Percentiles rank a stretch among this genome's conserved stretches.
These are phyloP conservation scores for Microtus obscurus DNA, from an alignment of 2,797 vertebrate species.

Conservation along the genomic window DNA sequence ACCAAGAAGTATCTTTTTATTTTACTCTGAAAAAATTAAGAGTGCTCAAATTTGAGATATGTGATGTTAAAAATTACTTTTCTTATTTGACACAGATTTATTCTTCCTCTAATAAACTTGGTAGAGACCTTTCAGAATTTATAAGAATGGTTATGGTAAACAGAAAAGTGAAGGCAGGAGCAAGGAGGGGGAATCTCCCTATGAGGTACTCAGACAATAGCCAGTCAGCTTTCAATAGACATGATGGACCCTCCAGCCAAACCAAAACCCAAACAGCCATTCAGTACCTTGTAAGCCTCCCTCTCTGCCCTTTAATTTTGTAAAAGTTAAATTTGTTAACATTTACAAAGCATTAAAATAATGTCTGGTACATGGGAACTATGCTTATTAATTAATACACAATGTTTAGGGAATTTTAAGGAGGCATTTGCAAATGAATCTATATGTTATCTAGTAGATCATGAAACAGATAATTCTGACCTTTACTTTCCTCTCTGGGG, in stretches of 20 bases:
- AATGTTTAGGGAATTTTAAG: conserved; percentile 19
- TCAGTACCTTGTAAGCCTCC: background rate
- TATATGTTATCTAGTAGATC: conserved; percentile 22
- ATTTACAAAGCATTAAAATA: conserved; percentile 58
- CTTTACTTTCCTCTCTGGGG: conserved; percentile 48
- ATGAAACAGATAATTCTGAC: conserved; percentile 59
- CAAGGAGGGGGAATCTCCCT: background rate
- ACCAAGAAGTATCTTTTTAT: background rate
- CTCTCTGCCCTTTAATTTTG: conserved; percentile 38
- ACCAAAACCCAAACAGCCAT: conserved; percentile 6
- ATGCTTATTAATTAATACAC: conserved; percentile 47
- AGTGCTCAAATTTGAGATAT: conserved; percentile 11
- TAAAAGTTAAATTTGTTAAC: conserved; percentile 50
- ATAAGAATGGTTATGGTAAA: background rate
- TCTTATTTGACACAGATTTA: conserved; percentile 11
- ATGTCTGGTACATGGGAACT: background rate
- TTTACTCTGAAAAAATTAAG: conserved; percentile 44
- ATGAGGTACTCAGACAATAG: background rate
- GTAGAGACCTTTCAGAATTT: conserved; percentile 25
- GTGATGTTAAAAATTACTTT: conserved; percentile 18
- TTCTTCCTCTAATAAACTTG: background rate
- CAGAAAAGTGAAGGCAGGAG: background rate
- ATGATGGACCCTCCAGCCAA: background rate
- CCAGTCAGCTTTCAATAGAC: background rate
- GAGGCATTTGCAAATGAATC: background rate